Percentiles rank a stretch among this genome's conserved stretches.
These are phyloP conservation scores for Drosophila conformis DNA, from an alignment of 2,888 invertebrate genomes.

Conservation along the genomic window DNA sequence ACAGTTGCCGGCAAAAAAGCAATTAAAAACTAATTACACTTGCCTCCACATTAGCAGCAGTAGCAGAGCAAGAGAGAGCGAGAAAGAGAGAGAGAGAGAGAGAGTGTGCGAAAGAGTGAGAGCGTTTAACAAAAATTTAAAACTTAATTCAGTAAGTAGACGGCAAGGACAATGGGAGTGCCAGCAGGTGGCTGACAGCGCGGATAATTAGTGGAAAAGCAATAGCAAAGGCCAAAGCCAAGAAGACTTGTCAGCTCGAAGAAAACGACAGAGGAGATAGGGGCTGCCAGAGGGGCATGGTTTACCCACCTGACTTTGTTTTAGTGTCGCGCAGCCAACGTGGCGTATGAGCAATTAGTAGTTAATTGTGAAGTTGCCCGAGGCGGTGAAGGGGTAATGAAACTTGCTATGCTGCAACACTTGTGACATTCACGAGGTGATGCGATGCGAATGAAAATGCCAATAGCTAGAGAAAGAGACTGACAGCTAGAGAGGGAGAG, in stretches of 20 bases:
- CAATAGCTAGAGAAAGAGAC: slow-evolving; percentile 22
- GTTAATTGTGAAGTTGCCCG: slow-evolving; percentile 76
- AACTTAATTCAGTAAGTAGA: slow-evolving; percentile 79
- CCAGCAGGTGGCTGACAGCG: slow-evolving; percentile 59
- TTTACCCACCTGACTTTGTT: slow-evolving; percentile 57
- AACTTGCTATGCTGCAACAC: slow-evolving; percentile 61
- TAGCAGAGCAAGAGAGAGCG: neutral
- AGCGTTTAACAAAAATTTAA: slow-evolving; percentile 80
- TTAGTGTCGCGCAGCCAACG: slow-evolving; percentile 63
- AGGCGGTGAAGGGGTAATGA: slow-evolving; percentile 54
- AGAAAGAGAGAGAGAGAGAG: neutral
- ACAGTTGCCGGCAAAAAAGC: slow-evolving; percentile 71
- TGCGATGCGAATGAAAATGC: slow-evolving; percentile 45
- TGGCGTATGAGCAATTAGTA: slow-evolving; percentile 80
- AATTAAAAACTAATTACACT: slow-evolving; percentile 80
- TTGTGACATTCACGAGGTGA: slow-evolving; percentile 71
- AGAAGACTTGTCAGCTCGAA: slow-evolving; percentile 18
- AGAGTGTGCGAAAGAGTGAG: slow-evolving; percentile 54
- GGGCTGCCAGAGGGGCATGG: neutral
- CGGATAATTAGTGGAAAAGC: slow-evolving; percentile 72
- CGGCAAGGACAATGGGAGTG: slow-evolving; percentile 34
- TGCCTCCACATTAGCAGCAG: slow-evolving; percentile 41
- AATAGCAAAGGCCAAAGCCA: slow-evolving; percentile 50
- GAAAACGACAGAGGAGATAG: neutral
- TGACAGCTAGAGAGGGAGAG: neutral